Base-by-base conservation (phyloP, 2,113 vertebrate genomes). In the Gymnogyps californianus region DNA sequence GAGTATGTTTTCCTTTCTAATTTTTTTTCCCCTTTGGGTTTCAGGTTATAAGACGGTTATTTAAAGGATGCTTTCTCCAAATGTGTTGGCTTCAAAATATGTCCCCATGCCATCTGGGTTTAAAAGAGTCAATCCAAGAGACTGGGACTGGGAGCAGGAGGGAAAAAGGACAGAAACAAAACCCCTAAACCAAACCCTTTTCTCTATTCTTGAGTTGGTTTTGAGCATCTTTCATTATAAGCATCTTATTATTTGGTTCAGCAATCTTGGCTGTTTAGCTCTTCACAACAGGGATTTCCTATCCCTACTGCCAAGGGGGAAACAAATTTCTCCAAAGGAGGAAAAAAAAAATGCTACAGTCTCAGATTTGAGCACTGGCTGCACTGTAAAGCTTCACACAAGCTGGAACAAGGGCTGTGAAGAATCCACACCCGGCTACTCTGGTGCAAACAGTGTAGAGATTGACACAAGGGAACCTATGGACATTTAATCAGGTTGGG, bases 11-110 rank as follows among this genome's bases (percentile, higher is more conserved):
- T 77, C 58, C 61, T 57, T 96, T 34, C 69, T 88, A 54, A 44
- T 84, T 92, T 77, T 91, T 89, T 86, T 91, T 61, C 40, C 61
- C 74, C 74, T 95, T 83, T 84, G 69, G 69, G 84, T 92, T 94
- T 94, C 78, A 70, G 84, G 54, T 86, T 88, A 24, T 80, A 59
- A 86, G 78, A 89, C 8, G 8, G 55, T 58, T 67, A 79, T 80
- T 84, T 91, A 94, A 89, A 83, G 76, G 69, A 78, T 69, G 55
- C 31, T 87, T 81, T 82, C 62, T 84, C 72, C 44, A 38, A 57
- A 57, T 83, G 17, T 44, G 7, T 72, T 85, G 40, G 55, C 67
- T 88, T 59, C 29, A 58, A 79, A 96, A 82, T 36, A 66, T 8
- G 38, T 75, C 66, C 70, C 51, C 29, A 44, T 28, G 12, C 31